A percentile compares a stretch with the other conserved stretches of the same genome.
Conservation (phyloP, 2,797 vertebrate genomes). For the Delichon dasypus region DNA sequence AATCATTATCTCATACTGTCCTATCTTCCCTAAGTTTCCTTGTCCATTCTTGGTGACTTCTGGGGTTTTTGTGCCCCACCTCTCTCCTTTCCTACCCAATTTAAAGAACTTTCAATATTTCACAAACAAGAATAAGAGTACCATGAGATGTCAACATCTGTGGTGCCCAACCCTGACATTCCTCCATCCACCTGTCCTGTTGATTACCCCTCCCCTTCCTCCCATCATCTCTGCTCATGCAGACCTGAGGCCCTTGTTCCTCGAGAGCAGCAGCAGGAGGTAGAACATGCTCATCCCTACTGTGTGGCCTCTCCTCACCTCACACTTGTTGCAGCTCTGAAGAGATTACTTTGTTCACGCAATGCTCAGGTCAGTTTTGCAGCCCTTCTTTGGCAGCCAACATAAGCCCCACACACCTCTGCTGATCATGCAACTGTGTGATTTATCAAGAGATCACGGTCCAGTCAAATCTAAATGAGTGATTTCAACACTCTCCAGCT, state of each 20-base stretch:
- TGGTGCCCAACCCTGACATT: neutral
- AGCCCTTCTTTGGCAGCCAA: neutral
- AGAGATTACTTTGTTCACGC: neutral
- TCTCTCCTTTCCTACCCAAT: rapidly evolving
- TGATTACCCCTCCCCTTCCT: neutral
- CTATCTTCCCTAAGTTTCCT: neutral
- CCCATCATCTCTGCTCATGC: rapidly evolving
- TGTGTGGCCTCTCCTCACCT: neutral
- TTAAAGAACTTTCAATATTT: neutral
- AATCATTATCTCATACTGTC: neutral
- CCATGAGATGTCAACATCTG: rapidly evolving
- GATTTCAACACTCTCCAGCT: neutral
- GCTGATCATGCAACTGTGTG: neutral
- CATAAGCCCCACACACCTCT: neutral
- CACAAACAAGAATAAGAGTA: neutral
- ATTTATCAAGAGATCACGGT: neutral
- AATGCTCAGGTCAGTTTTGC: neutral
- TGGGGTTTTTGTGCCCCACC: rapidly evolving
- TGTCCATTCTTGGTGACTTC: neutral
- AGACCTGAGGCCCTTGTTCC: neutral
- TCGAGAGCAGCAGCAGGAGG: neutral
- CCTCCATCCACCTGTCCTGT: neutral
- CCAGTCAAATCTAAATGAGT: neutral
- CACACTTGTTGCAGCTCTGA: neutral
- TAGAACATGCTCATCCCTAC: neutral